Conservation (phyloP, 2,113 vertebrate genomes). For the Monarcha castaneiventris region DNA sequence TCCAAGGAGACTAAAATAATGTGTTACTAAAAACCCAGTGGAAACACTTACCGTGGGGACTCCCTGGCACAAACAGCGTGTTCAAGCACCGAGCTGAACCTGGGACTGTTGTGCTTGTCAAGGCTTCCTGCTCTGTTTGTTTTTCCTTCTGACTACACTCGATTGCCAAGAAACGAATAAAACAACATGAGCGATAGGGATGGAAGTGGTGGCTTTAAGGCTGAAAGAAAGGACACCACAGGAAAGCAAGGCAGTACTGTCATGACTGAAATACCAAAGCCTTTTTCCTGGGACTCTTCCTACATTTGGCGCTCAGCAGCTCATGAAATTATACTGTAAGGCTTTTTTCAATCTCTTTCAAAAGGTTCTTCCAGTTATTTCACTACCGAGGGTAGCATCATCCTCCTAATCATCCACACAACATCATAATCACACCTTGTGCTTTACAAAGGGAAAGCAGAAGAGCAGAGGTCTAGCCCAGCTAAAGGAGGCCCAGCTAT, state of each 20-base stretch:
- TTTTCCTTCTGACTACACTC: constrained; percentile 63
- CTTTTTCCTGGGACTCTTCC: background rate
- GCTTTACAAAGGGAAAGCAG: background rate
- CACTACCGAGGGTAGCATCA: background rate
- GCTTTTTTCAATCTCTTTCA: background rate
- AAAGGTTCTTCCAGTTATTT: background rate
- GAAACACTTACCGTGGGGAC: background rate
- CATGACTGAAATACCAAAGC: background rate
- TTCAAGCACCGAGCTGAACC: background rate
- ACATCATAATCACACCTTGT: background rate
- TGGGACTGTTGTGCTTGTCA: constrained; percentile 38
- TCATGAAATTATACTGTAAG: background rate
- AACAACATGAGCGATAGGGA: background rate
- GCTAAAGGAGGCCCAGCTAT: background rate
- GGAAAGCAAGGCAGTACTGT: background rate
- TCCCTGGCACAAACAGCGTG: background rate
- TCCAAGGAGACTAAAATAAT: constrained; percentile 22
- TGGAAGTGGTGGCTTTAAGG: background rate
- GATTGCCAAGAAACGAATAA: constrained; percentile 55
- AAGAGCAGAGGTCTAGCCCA: background rate
- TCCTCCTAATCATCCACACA: background rate
- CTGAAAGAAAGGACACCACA: background rate
- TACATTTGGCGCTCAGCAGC: background rate
- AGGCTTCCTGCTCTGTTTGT: constrained; percentile 64
- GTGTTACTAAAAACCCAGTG: background rate